A percentile compares a stretch with the other conserved stretches of the same genome.
Conservation (phyloP, 2,113 vertebrate genomes). For the Apodemus sylvaticus region DNA sequence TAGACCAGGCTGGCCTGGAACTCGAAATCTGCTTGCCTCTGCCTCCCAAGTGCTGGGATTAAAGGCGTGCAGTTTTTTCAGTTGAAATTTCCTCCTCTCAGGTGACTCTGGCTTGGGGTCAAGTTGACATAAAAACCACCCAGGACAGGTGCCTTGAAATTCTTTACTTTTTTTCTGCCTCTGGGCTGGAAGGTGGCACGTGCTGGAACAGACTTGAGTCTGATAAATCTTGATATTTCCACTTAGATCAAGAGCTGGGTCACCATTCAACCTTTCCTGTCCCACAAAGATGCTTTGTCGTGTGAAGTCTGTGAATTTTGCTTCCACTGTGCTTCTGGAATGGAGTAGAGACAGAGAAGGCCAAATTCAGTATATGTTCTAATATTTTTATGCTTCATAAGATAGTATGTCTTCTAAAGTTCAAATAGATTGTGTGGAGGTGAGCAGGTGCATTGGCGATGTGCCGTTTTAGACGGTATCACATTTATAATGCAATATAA, state of each 20-base stretch:
- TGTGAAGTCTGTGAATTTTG: conserved; percentile 25
- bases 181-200: neutral
- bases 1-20: too few relatives aligned
- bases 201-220: neutral
- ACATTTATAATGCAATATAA: neutral
- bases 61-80: too few relatives aligned
- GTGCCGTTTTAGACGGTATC: neutral
- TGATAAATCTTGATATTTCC: neutral
- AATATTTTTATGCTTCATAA: neutral
- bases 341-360: neutral
- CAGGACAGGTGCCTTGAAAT: neutral
- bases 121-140: neutral
- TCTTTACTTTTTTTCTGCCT: neutral
- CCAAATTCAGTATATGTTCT: neutral
- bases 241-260: neutral
- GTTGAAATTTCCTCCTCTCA: neutral
- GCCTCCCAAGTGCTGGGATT: too few relatives aligned
- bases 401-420: conserved; percentile 2
- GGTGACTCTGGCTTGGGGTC: neutral
- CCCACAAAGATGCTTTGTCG: neutral
- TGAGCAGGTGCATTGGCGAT: neutral
- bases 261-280: neutral
- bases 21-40: too few relatives aligned
- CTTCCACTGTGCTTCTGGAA: neutral
- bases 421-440: neutral